phyloP scores from a whole-genome alignment of 1,140 invertebrate species.

The Argopecten irradians region DNA sequence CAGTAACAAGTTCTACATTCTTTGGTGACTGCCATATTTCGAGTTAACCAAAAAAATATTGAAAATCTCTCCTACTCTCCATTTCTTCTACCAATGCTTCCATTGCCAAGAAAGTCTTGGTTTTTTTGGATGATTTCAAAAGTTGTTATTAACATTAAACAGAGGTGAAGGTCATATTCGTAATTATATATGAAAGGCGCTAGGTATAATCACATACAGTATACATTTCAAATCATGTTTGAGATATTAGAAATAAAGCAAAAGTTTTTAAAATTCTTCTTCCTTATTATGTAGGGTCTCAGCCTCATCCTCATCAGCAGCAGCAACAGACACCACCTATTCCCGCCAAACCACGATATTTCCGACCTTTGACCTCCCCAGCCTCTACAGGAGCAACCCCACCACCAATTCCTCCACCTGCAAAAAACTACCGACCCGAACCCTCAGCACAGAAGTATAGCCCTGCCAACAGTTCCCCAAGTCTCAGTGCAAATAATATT shows the following conservation, averaged over 20 bases:
- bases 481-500: conserved; percentile 47
- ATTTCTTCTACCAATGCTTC: too few relatives aligned
- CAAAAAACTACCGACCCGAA: conserved; percentile 46
- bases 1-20: too few relatives aligned
- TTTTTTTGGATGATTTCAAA: too few relatives aligned
- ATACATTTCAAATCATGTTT: neutral
- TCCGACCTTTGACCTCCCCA: conserved; percentile 47
- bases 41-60: too few relatives aligned
- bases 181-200: too few relatives aligned
- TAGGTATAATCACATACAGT: too few relatives aligned
- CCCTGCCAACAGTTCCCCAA: conserved; percentile 69
- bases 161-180: too few relatives aligned
- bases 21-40: too few relatives aligned
- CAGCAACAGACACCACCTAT: conserved; percentile 42
- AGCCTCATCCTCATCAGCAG: conserved; percentile 23
- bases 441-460: conserved; percentile 42
- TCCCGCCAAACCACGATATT: conserved; percentile 52
- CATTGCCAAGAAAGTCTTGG: too few relatives aligned
- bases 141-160: too few relatives aligned
- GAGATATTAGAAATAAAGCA: neutral
- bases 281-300: neutral
- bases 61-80: too few relatives aligned
- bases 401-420: conserved; percentile 49
- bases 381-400: conserved; percentile 34
- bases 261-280: neutral